Conservation (phyloP, 2,797 vertebrate species). For the Epinephelus malabaricus region DNA sequence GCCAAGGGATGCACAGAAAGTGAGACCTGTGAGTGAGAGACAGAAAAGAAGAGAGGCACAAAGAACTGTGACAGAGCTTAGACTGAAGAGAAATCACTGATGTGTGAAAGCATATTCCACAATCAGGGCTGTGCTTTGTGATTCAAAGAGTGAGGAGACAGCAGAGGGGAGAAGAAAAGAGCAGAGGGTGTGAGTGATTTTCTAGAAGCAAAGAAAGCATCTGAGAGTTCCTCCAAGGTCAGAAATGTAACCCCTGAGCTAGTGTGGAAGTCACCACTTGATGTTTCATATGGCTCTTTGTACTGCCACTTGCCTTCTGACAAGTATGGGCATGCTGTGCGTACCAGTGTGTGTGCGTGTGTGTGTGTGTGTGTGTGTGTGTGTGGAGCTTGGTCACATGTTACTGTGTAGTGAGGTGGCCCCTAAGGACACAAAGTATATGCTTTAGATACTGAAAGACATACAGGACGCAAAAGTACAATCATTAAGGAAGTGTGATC, state of each 20-base stretch:
- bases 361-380: neutral
- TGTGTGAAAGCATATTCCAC: slow-evolving; percentile 75
- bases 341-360: neutral
- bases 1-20: slow-evolving; percentile 20
- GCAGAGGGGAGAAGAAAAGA: slow-evolving; percentile 48
- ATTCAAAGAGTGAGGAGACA: slow-evolving; percentile 53
- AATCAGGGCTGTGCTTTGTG: slow-evolving; percentile 63
- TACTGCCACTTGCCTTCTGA: slow-evolving; percentile 39
- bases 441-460: neutral
- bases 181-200: slow-evolving; percentile 49
- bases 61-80: slow-evolving; percentile 45
- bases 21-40: slow-evolving; percentile 15
- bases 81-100: slow-evolving; percentile 59
- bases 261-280: slow-evolving; percentile 47
- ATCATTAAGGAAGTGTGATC: neutral
- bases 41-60: slow-evolving; percentile 1
- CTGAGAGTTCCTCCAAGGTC: slow-evolving; percentile 62
- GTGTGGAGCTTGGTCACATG: neutral
- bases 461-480: neutral
- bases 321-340: neutral
- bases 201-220: slow-evolving; percentile 50
- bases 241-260: slow-evolving; percentile 41
- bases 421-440: neutral
- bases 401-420: neutral
- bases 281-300: slow-evolving; percentile 48